Evolutionary conservation across 1,140 invertebrate species (phyloP).

Genomic region (Scaptomyza hsui): DNA sequence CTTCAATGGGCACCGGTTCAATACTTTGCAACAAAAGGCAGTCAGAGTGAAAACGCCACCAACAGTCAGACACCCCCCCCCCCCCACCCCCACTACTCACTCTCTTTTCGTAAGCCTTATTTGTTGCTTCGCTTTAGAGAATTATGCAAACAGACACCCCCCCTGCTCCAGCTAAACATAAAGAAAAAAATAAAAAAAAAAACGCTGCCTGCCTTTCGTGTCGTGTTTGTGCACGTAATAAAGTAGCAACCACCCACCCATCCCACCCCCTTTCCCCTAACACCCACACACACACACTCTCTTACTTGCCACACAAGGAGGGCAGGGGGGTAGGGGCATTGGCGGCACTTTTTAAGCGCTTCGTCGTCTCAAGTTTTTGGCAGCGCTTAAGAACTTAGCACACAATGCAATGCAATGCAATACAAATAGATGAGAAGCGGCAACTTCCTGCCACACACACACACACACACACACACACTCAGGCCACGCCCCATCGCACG

Average conservation of each 20-base stretch:
- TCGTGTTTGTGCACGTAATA: constrained; percentile 61
- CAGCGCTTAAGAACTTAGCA: constrained; percentile 79
- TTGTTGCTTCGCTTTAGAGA: constrained; percentile 69
- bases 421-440: constrained; percentile 25
- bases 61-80: neutral
- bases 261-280: too few species aligned
- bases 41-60: neutral
- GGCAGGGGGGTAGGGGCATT: constrained; percentile 15
- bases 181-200: too few species aligned
- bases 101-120: constrained; percentile 13
- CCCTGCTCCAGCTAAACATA: too few species aligned
- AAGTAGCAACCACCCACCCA: constrained; percentile 48
- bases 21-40: constrained; percentile 37
- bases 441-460: constrained; percentile 7
- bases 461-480: constrained; percentile 1
- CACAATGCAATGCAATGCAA: constrained; percentile 73
- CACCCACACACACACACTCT: neutral
- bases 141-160: constrained; percentile 63
- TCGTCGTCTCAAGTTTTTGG: constrained; percentile 71
- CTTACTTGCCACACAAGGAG: neutral
- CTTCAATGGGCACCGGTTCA: constrained; percentile 26
- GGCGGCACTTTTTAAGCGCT: constrained; percentile 65
- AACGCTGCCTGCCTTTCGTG: constrained; percentile 37
- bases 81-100: too few species aligned
- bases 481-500: constrained; percentile 23